Evolutionary conservation across 2,113 vertebrate genomes (phyloP), one percentile per base, ranked within the genome.

Genomic region (Salvelinus sp.): DNA sequence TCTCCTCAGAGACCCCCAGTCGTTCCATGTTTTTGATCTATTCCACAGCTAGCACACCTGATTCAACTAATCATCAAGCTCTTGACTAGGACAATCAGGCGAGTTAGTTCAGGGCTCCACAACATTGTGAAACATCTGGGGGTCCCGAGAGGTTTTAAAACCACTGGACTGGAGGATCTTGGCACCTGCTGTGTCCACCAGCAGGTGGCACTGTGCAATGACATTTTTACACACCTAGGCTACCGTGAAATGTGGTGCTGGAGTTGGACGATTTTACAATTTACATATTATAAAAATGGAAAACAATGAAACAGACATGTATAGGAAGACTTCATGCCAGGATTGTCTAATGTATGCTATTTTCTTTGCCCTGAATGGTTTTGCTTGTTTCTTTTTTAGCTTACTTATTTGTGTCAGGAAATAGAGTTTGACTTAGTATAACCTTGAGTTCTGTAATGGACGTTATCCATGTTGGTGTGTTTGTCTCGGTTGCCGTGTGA

Each of bases 131-230:
- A 44, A 44, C 9, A 9, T 44, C 38, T 44, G 38, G 38, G 9
- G 2, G 38, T 44, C 38, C 38, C 38, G 38, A 44, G 38, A 44
- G 38, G 38, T 44, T 44, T 44, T 44, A 12, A 44, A 44, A 44
- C 38, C 9, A 44, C 9, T 44, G 38, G 38, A 44, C 38, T 44
- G 38, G 38, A 44, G 38, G 7, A 44, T 44, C 7, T 44, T 44
- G 38, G 38, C 38, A 44, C 9, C 16, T 12, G 28, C 70, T 68
- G 23, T 78, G 38, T 83, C 38, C 2, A 62, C 82, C 91, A 89
- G 79, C 81, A 88, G 91, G 50, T 54, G 87, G 83, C 88, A 74
- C 71, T 3, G 27, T 69, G 13, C 14, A 27, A 9, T 44, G 30
- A 76, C 20, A 62, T 25, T 71, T 25, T 54, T 20, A 25, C 54